Percentiles rank a stretch among this genome's conserved stretches.
Evolutionary conservation across 2,797 vertebrate genomes (phyloP).

Genomic region (Melanotaenia trifasciata): DNA sequence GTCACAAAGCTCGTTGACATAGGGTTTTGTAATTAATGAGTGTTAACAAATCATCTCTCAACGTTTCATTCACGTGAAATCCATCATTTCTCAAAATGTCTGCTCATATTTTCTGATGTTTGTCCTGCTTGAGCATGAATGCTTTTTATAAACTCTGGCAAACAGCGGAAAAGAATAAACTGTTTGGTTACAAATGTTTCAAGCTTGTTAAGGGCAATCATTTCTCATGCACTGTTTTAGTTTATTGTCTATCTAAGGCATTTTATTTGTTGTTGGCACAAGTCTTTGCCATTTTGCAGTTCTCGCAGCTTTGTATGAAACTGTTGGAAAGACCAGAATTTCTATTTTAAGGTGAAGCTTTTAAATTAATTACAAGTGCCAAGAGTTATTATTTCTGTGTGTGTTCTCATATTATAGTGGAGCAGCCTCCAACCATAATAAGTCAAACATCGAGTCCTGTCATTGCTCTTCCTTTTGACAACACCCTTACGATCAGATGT

Average conservation of each 20-base stretch:
- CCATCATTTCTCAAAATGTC: background rate
- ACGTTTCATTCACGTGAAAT: background rate
- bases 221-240: slow-evolving; percentile 30
- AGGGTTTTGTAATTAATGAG: background rate
- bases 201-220: slow-evolving; percentile 9
- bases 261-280: background rate
- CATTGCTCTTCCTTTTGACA: slow-evolving; percentile 89
- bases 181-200: slow-evolving; percentile 25
- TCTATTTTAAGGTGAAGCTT: background rate
- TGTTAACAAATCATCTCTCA: background rate
- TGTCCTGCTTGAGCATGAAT: slow-evolving; percentile 1
- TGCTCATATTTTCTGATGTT: background rate
- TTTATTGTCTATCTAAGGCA: background rate
- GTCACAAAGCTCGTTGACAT: background rate
- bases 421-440: slow-evolving; percentile 91
- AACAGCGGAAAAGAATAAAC: slow-evolving; percentile 36
- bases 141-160: slow-evolving; percentile 19
- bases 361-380: background rate
- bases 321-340: background rate
- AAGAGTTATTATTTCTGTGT: slow-evolving; percentile 17
- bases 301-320: background rate
- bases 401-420: slow-evolving; percentile 80
- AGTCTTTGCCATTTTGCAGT: background rate
- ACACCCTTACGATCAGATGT: slow-evolving; percentile 86
- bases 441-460: slow-evolving; percentile 81